A percentile compares a stretch with the other conserved stretches of the same genome.
phyloP scores from a whole-genome alignment of 2,113 vertebrate species.

The Galemys pyrenaicus region DNA sequence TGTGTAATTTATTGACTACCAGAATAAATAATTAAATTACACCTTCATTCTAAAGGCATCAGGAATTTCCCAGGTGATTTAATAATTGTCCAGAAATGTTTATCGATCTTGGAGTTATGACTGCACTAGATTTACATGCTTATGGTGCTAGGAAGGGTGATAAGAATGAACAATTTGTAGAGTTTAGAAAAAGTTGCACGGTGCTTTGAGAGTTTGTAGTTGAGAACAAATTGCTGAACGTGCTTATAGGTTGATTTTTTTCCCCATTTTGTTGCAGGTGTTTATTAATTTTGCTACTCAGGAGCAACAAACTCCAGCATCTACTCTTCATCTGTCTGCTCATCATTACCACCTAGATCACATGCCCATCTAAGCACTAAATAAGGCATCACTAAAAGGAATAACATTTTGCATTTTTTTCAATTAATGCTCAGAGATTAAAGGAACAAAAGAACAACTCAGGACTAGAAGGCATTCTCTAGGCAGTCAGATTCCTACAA shows the following conservation, averaged over 20 bases:
- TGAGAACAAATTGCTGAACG: neutral
- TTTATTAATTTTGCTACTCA: slow-evolving; percentile 83
- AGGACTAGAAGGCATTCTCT: neutral
- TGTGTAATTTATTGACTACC: neutral
- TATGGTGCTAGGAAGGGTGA: accelerated
- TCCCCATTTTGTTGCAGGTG: slow-evolving; percentile 71
- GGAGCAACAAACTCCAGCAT: neutral
- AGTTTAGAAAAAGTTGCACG: neutral
- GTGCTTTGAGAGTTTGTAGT: neutral
- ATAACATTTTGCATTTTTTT: neutral
- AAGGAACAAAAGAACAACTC: accelerated
- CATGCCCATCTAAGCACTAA: slow-evolving; percentile 60
- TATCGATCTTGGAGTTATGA: neutral
- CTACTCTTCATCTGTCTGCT: neutral
- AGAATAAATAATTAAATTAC: neutral
- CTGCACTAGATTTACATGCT: neutral
- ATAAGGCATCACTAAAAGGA: neutral
- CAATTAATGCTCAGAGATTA: neutral
- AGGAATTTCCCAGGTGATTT: neutral
- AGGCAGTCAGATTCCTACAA: accelerated
- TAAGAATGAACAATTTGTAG: neutral
- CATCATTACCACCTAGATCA: accelerated
- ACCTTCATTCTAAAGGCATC: neutral
- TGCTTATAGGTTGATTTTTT: neutral
- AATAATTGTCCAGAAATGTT: neutral